phyloP scores from a whole-genome alignment of 2,113 vertebrate genomes.

The Coryphaenoides rupestris region DNA sequence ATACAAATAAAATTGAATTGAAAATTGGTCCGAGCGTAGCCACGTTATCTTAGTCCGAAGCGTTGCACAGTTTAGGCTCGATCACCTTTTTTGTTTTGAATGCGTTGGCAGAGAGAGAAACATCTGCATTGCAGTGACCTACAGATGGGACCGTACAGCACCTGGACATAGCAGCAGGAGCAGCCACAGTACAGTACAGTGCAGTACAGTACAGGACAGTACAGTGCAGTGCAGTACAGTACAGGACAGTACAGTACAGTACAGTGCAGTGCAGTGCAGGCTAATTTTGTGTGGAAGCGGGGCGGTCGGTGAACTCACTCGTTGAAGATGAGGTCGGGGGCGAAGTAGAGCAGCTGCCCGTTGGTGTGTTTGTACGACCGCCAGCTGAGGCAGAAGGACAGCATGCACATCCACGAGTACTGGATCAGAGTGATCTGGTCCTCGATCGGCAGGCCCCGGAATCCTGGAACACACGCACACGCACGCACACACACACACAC shows the following conservation, averaged over 20 bases:
- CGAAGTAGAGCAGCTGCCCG: conserved; percentile 97
- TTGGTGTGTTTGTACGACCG: conserved; percentile 99
- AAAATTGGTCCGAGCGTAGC: no score
- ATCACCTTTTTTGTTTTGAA: no score
- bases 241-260: neutral
- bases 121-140: no score
- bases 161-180: no score
- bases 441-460: conserved; percentile 96
- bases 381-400: conserved; percentile 98
- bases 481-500: conserved; percentile 13
- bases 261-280: neutral
- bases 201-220: no score
- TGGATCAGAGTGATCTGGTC: conserved; percentile 99
- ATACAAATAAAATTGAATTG: no score
- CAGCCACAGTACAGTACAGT: no score
- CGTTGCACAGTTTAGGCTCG: no score
- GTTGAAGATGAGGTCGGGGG: conserved; percentile 97
- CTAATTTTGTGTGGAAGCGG: conserved; percentile 11
- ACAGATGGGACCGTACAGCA: no score
- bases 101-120: no score
- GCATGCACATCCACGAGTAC: conserved; percentile 99
- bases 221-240: no score
- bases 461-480: conserved; percentile 77
- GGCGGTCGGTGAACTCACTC: conserved; percentile 84
- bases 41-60: no score